A percentile compares a stretch with the other conserved stretches of the same genome.
Evolutionary conservation across 2,113 vertebrate genomes (phyloP).

Genomic region (Ptyas mucosa): DNA sequence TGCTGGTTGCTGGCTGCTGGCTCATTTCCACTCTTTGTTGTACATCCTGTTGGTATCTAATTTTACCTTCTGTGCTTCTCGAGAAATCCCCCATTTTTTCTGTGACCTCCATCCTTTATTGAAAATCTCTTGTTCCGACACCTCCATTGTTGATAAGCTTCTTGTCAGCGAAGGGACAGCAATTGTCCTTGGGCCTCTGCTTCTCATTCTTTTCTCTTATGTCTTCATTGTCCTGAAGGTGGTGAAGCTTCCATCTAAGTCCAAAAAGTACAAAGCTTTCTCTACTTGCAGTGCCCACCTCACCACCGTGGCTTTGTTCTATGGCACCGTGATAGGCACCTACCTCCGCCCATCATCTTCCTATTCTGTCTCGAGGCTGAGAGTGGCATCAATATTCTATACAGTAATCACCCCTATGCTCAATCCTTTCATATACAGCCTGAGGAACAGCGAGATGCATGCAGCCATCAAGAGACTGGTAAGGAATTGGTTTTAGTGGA

Average conservation of each 20-base stretch:
- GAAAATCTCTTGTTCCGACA: constrained; percentile 46
- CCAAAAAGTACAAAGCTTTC: constrained; percentile 40
- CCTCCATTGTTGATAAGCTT: neutral
- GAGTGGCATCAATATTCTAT: constrained; percentile 34
- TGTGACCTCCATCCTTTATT: constrained; percentile 50
- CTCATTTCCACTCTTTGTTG: neutral
- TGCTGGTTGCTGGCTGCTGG: neutral
- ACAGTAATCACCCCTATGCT: constrained; percentile 33
- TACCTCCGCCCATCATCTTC: constrained; percentile 41
- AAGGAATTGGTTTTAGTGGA: neutral
- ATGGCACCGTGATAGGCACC: constrained; percentile 32
- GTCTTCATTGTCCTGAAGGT: constrained; percentile 28
- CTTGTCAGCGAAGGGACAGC: constrained; percentile 35
- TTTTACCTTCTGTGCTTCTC: constrained; percentile 49
- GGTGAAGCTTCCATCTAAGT: constrained; percentile 26
- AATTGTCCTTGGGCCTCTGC: constrained; percentile 32
- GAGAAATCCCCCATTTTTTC: constrained; percentile 46
- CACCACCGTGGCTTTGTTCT: constrained; percentile 27
- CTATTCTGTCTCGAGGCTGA: constrained; percentile 28
- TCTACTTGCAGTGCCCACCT: constrained; percentile 45
- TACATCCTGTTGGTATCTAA: constrained; percentile 9
- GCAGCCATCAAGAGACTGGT: constrained; percentile 9
- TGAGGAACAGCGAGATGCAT: constrained; percentile 48
- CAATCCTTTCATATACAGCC: constrained; percentile 53
- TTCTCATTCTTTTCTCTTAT: constrained; percentile 50